These are phyloP conservation scores for Chrysaora quinquecirrha DNA, from an alignment of 30 jellyfish, hydroid and myxozoan genomes.

Conservation along the genomic window DNA sequence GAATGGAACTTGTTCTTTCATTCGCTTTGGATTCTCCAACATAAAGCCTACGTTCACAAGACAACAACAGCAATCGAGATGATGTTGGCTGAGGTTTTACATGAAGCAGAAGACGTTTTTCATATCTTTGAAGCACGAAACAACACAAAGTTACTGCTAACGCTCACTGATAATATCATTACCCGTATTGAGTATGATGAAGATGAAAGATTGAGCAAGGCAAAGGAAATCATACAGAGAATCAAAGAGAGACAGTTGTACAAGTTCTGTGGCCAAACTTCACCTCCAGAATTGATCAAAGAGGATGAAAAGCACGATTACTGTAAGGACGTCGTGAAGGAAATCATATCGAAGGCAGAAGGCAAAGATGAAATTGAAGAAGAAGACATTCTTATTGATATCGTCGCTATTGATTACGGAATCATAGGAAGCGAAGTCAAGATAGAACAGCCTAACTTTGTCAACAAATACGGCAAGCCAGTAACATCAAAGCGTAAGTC, in stretches of 20 bases:
- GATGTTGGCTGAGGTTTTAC: background rate
- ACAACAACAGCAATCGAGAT: background rate
- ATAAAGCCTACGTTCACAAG: background rate
- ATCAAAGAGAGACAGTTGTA: background rate
- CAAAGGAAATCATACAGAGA: background rate
- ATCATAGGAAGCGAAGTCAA: background rate
- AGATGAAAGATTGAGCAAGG: background rate
- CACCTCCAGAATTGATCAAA: background rate
- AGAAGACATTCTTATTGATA: background rate
- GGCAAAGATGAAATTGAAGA: background rate
- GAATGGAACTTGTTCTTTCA: background rate
- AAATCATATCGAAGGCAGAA: background rate
- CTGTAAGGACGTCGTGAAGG: background rate
- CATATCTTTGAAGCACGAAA: background rate
- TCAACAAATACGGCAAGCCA: background rate
- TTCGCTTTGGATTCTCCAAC: background rate
- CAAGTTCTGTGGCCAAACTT: background rate
- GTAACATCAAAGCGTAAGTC: background rate
- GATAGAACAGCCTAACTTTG: background rate
- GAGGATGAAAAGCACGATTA: background rate
- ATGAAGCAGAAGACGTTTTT: background rate
- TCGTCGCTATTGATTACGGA: background rate
- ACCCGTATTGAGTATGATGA: background rate
- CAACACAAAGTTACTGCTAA: background rate
- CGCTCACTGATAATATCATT: background rate